Percentiles rank a stretch among this genome's conserved stretches.
These are phyloP conservation scores for Toxotes jaculatrix DNA, from an alignment of 2,113 vertebrate species.

Conservation along the genomic window DNA sequence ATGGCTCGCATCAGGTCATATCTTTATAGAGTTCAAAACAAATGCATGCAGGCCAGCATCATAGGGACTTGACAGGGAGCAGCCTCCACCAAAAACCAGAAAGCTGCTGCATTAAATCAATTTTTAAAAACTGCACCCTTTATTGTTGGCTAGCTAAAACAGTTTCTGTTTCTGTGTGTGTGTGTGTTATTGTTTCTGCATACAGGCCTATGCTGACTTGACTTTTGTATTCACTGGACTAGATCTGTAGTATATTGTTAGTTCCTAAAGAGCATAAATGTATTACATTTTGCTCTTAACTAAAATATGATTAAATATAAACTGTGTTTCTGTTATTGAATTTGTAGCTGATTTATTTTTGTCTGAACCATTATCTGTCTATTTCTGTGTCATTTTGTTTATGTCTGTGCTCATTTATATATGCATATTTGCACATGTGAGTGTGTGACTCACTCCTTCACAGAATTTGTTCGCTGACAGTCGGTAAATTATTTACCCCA, in stretches of 20 bases:
- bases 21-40: not conserved
- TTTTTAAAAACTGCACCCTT: not conserved
- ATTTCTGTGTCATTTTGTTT: slow-evolving; percentile 19
- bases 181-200: not conserved
- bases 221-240: not conserved
- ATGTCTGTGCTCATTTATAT: slow-evolving; percentile 13
- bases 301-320: slow-evolving; percentile 4
- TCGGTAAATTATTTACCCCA: slow-evolving; percentile 35
- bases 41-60: not conserved
- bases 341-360: not conserved
- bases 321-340: not conserved
- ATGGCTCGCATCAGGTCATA: no score
- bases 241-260: not conserved
- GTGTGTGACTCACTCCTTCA: slow-evolving; percentile 46
- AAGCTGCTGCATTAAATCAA: not conserved
- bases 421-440: not conserved
- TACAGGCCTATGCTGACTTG: not conserved
- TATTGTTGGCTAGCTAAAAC: not conserved
- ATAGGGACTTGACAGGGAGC: not conserved
- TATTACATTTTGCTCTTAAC: not conserved
- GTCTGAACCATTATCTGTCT: slow-evolving; percentile 12
- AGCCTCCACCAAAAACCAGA: not conserved
- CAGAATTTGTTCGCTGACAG: slow-evolving; percentile 32
- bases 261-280: not conserved
- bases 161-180: not conserved